phyloP scores from a whole-genome alignment of 2,888 invertebrate species.

The Aplocera efformata region DNA sequence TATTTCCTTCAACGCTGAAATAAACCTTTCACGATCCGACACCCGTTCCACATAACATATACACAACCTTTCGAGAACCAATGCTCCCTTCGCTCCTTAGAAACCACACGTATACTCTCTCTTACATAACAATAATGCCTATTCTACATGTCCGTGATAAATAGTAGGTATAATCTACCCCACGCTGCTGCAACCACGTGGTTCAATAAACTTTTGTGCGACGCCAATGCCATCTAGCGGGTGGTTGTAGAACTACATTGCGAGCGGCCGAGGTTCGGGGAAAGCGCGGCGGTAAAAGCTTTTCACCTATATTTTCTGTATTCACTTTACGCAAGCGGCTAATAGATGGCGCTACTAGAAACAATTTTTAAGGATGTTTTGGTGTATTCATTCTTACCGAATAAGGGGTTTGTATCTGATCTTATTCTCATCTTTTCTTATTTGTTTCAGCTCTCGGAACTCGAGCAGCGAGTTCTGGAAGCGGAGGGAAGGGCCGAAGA shows the following conservation, averaged over 20 bases:
- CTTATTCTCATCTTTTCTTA: conserved; percentile 27
- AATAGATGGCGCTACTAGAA: conserved; percentile 55
- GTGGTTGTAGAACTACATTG: conserved; percentile 47
- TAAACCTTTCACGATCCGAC: conserved; percentile 62
- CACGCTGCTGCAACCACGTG: conserved; percentile 49
- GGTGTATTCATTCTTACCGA: conserved; percentile 2
- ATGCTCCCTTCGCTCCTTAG: conserved; percentile 55
- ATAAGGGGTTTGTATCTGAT: conserved; percentile 13
- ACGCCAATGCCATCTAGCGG: conserved; percentile 62
- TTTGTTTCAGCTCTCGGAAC: conserved; percentile 92
- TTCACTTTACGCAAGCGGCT: conserved; percentile 8
- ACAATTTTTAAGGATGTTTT: conserved; percentile 2
- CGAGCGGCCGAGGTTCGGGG: conserved; percentile 20
- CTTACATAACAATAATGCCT: conserved; percentile 78
- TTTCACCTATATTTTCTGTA: conserved; percentile 11
- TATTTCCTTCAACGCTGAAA: conserved; percentile 39
- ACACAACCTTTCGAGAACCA: conserved; percentile 60
- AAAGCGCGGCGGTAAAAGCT: conserved; percentile 7
- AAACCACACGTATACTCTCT: conserved; percentile 72
- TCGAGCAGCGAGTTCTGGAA: conserved; percentile 95
- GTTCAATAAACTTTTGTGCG: conserved; percentile 63
- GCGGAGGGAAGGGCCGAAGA: conserved; percentile 96
- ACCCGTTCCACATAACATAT: conserved; percentile 57
- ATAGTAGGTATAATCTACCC: conserved; percentile 30
- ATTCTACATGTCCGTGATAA: conserved; percentile 57